Evolutionary conservation across 2,113 vertebrate species (phyloP), one percentile per base, ranked within the genome.

Genomic region (Corythornis madagascariensis): DNA sequence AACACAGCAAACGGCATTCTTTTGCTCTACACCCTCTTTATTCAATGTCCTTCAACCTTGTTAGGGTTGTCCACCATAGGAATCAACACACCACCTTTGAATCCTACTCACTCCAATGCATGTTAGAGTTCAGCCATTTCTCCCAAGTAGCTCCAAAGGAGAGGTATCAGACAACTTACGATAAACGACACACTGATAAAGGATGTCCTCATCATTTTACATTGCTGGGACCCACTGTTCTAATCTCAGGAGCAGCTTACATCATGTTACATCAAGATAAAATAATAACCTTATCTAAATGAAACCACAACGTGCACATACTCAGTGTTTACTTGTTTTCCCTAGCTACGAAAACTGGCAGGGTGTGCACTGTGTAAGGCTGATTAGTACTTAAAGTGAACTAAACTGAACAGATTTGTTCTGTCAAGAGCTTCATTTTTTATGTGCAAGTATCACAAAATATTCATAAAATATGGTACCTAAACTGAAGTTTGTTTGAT

Each of bases 241-340:
- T 57, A 38, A 59, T 20, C 28, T 84, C 45, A 16, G 26, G 7
- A 91, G 48, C 33, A 69, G 42, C 6, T 85, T 21, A 13, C 6
- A 16, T 11, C 26, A 13, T 3, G 9, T 71, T 63, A 70, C 53
- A 67, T 64, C 42, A 22, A 71, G 43, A 29, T 63, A 56, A 88
- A 47, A 75, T 78, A 42, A 86, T 53, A 43, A 35, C 45, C 50
- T 76, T 5, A 26, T n/a, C 33, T 53, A 65, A 70, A 38, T 7
- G 48, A 20, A 71, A 28, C 13, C 2, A 4, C 38, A 29, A 1
- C 1, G 0, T 3, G 16, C 35, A 31, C 3, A 1, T 7, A 9
- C 15, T 42, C 63, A 38, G 16, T 55, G 28, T 2, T 4, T 7
- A 4, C 20, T 9, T 47, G 33, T 29, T 31, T 40, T 65, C 26